Percentiles rank a stretch among this genome's conserved stretches.
Conservation (phyloP, 2,797 vertebrate species). For the Phyllotis vaccarum region DNA sequence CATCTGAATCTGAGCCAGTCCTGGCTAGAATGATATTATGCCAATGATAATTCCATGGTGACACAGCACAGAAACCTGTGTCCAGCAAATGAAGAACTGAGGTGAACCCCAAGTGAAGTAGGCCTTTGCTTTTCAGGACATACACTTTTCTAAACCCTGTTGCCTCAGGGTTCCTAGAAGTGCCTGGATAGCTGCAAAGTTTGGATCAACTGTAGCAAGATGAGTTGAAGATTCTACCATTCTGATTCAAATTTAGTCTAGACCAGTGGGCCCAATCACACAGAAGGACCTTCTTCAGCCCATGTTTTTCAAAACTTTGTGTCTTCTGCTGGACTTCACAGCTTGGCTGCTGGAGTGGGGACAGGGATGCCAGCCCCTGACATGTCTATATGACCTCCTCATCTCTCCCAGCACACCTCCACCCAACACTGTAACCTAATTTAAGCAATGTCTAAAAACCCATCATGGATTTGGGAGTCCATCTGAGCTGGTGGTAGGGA, state of each 20-base stretch:
- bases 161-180: background rate
- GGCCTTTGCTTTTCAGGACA: background rate
- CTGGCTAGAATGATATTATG: background rate
- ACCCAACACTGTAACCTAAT: background rate
- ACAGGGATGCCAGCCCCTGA: background rate
- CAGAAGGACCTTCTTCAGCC: background rate
- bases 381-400: background rate
- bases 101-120: background rate
- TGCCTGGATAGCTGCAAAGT: background rate
- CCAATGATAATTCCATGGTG: no score
- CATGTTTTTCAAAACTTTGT: no score
- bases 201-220: background rate
- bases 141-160: background rate
- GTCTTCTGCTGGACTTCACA: background rate
- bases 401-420: background rate
- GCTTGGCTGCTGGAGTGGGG: background rate
- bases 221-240: background rate
- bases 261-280: background rate
- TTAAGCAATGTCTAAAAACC: background rate
- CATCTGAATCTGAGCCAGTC: no score
- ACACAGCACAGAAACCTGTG: accelerated
- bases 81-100: background rate
- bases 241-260: background rate
- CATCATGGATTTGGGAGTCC: background rate
- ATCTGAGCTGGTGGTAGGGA: background rate